Base-by-base conservation (phyloP, 2,113 vertebrate genomes). In the Archilochus colubris region DNA sequence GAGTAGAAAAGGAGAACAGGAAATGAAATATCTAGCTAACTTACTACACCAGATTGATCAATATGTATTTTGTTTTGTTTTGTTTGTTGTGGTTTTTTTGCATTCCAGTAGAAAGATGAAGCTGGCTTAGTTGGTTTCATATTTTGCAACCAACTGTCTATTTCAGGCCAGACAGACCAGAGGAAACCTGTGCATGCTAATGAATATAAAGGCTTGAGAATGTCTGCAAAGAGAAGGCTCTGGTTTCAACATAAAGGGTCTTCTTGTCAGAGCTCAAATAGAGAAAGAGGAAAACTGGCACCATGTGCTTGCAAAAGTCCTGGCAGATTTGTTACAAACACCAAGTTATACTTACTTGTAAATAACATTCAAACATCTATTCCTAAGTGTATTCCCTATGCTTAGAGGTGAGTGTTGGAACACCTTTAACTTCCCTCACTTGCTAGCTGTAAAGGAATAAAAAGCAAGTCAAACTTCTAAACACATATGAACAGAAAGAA, bases 91-190 rank as follows among this genome's bases (percentile, higher is more conserved):
- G 40, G 33, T 21, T 83, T 84, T 78, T 94, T 86, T 90, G 25
- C 20, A 76, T 50, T 69, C 78, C 18, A 84, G 63, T 19, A 54
- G 10, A 91, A 82, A 87, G 72, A 69, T 82, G n/a, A 82, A 95
- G 62, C 83, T 95, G 25, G 18, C 24, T 94, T 80, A 66, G 48
- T 36, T 93, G 67, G 46, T 43, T 89, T 91, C 40, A 33, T 82
- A 89, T 57, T 25, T 74, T 64, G 24, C 53, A 95, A 79, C 64
- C 66, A 94, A 57, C 57, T 95, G 86, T 88, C 77, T 70, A 16
- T 80, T 50, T 75, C 44, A 81, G 55, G 74, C 50, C 83, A 76
- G 62, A 61, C 69, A 86, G 90, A 51, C 48, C 61, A 1, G 4
- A 82, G 70, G 51, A 74, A 92, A 82, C 7, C 9, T 63, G 12